These are phyloP conservation scores for Junco hyemalis DNA, from an alignment of 2,113 vertebrate species.

Conservation along the genomic window DNA sequence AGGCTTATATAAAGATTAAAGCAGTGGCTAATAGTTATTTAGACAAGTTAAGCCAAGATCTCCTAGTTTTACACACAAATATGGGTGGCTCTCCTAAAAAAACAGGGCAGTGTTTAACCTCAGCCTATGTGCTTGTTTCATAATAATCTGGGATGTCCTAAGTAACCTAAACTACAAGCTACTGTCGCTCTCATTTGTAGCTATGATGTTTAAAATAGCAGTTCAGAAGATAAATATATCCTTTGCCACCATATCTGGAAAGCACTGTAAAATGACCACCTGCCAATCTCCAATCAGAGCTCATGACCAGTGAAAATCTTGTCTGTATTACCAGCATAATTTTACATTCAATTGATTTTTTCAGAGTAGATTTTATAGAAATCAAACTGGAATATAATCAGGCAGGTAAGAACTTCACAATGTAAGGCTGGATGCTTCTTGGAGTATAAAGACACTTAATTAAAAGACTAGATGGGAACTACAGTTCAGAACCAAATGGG, in stretches of 20 bases:
- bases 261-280: constrained; percentile 37
- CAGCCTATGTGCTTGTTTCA: neutral
- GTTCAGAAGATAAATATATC: neutral
- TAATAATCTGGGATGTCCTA: neutral
- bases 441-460: constrained; percentile 24
- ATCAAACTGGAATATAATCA: neutral
- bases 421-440: neutral
- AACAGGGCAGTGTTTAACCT: neutral
- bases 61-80: neutral
- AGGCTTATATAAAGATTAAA: neutral
- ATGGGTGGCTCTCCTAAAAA: neutral
- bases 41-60: neutral
- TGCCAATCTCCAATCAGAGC: constrained; percentile 39
- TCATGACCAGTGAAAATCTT: constrained; percentile 8
- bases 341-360: constrained; percentile 48
- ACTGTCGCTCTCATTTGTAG: neutral
- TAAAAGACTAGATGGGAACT: constrained; percentile 30
- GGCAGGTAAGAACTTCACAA: neutral
- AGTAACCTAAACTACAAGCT: constrained; percentile 42
- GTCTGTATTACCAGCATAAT: constrained; percentile 38
- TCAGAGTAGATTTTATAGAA: constrained; percentile 30
- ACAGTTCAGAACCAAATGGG: neutral
- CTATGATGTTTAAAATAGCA: constrained; percentile 27
- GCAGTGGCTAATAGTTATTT: neutral
- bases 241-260: constrained; percentile 11